Base-by-base conservation (phyloP, 37 sponge, comb jelly and placozoan genomes). In the Eunapius fragilis region DNA sequence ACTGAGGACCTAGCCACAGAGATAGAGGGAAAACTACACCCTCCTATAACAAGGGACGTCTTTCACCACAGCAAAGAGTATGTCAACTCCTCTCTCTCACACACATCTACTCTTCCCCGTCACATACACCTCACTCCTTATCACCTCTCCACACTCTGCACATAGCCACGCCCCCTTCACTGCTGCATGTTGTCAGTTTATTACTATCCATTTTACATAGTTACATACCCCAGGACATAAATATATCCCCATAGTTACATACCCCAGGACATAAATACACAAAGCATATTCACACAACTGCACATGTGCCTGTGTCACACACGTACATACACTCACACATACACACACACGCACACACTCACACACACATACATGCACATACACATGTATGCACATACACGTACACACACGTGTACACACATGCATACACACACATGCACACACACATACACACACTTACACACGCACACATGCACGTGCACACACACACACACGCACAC, bases 1-100 rank as follows among this genome's bases (percentile, higher is more conserved):
- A 41, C 49, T 9, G 87, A 37, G 10, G 86, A 81, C 28, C 23
- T 70, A 48, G 87, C 77, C 13, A n/a, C 71, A 14, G 58, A 86
- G 58, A 58, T 72, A 27, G 70, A 76, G 32, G 25, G 58, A 35
- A 76, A 33, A 32, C 74, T 74, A 28, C 25, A 69, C 4, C 70
- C 80, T 33, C 58, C 75, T 25, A 48, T 19, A 22, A 6, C 22
- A 17, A 49, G 70, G 31, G 37, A 37, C 38, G 23, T 91, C 25
- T 91, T 91, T 36, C 25, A 68, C 3, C 78, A 70, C 26, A 87
- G 91, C 48, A 48, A 69, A 33, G 38, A 78, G 91, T 91, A 72
- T 69, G 87, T 83, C 11, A 27, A 27, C 9, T 3, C 48, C 25
- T 37, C 70, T n/a, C 26, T 17, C 13, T 10, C 74, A 72, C 74